These are phyloP conservation scores for Xestoiulus laeticollis DNA, from an alignment of 2,888 invertebrate species.

Conservation along the genomic window DNA sequence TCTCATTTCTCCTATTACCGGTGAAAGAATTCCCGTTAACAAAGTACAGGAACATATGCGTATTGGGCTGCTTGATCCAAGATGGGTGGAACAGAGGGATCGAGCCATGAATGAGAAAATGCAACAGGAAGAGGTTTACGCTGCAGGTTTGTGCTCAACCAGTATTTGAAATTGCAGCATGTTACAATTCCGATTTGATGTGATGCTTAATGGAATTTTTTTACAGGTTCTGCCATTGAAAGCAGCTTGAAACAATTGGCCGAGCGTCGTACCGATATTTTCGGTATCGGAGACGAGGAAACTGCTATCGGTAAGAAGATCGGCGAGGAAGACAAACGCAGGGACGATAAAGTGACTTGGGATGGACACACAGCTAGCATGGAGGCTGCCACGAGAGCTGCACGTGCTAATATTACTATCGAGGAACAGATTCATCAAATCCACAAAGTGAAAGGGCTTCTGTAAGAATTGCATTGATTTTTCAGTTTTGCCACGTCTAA, in stretches of 20 bases:
- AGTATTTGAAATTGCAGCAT: neutral
- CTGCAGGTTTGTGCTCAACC: conserved; percentile 67
- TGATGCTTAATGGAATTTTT: neutral
- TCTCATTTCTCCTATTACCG: conserved; percentile 97
- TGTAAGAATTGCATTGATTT: conserved; percentile 64
- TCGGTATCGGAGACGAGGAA: conserved; percentile 98
- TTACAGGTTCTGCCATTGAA: conserved; percentile 85
- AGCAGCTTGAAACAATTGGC: conserved; percentile 94
- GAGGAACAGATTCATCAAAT: conserved; percentile 98
- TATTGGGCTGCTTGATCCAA: conserved; percentile 93
- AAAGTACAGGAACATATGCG: conserved; percentile 99
- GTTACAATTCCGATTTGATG: neutral
- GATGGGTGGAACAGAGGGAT: conserved; percentile 97
- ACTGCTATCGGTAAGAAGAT: conserved; percentile 99
- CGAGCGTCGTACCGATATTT: conserved; percentile 99
- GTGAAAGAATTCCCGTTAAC: conserved; percentile 95
- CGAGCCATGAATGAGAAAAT: conserved; percentile 91
- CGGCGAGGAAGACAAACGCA: conserved; percentile 84
- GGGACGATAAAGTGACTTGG: conserved; percentile 93
- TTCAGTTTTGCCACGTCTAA: neutral
- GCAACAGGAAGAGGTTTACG: conserved; percentile 87
- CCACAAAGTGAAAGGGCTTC: conserved; percentile 91
- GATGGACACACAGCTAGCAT: conserved; percentile 98
- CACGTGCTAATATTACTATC: conserved; percentile 91
- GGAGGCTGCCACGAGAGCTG: conserved; percentile 93